Evolutionary conservation across 2,113 vertebrate genomes (phyloP), one percentile per base, ranked within the genome.

Genomic region (Entelurus aequoreus): DNA sequence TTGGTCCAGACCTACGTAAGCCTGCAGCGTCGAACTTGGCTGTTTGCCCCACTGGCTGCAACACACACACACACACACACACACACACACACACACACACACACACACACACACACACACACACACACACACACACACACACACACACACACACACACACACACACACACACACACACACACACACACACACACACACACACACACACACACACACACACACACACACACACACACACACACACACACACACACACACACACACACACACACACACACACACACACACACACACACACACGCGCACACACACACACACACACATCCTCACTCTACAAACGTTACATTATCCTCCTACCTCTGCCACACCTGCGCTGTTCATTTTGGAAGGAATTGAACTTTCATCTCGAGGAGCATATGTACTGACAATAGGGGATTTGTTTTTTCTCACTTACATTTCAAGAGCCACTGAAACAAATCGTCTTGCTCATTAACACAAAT

Each of bases 361-460:
- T 69, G 66, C 75, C 65, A 65, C 48, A 14, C 68, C 79, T 72
- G 59, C 54, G 6, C 71, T 40, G 56, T 62, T 72, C 67, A 73
- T 63, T 75, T 66, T 77, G 74, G 71, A 61, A 63, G 71, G 60
- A 71, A 72, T 72, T 74, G 75, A 76, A 75, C 65, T 71, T 50
- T 46, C 72, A 75, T 59, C 63, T 65, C 58, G 62, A 70, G 62
- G 61, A 83, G 71, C 82, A 83, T 84, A 84, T 87, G 82, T 50
- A 38, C 52, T 69, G 78, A 75, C 81, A 73, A 82, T 79, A 65
- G 66, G 79, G 82, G 78, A 82, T 82, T 83, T 85, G 76, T 38
- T 79, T 82, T 72, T 55, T 77, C 73, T 62, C 64, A 16, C 63
- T 68, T 63, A 40, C 58, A 60, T 75, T 65, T 74, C 71, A 50